Base-by-base conservation (phyloP, 2,797 vertebrate species). In the Cyprinodon diabolis region DNA sequence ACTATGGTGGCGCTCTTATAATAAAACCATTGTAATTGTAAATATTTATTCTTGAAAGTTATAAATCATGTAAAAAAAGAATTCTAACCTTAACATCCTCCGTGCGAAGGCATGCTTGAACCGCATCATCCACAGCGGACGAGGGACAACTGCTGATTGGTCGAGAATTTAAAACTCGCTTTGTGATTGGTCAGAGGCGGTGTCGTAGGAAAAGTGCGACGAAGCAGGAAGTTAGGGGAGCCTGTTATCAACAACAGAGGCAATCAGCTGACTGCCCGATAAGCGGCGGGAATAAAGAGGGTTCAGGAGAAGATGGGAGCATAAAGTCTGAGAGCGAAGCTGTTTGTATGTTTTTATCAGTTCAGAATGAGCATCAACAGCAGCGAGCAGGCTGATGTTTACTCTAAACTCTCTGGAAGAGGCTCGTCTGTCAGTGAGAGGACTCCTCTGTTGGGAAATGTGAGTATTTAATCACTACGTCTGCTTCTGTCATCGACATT, bases 51-150 rank as follows among this genome's bases (percentile, higher is more conserved):
- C 1, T 15, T 25, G 7, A 3, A 51, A 66, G 2, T 8, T 9
- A 71, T 17, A 47, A 17, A 10, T 45, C 1, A 30, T 30, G 23
- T 25, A 45, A 1, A 47, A 13, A 11, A 23, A 2, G 25, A 66
- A 0, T 4, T 4, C 90, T 91, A 83, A 95, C 95, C 94, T 94
- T 68, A 86, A 90, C 94, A 95, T 95, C 75, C 80, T 90, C 77
- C n/a, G 57, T 2, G 47, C 45, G 6, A 71, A 9, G 13, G 60
- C 84, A 84, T 19, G 90, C 71, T 79, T 69, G 12, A 13, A 19
- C 0, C 9, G 4, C 90, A 89, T 94, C 92, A 94, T 92, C 86
- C 17, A 0, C 10, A 23, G 2, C n/a, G 35, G 93, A 91, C 89
- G 0, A 0, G 8, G 2, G 57, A 48, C 14, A 23, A 52, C 9